Base-by-base conservation (phyloP, 2,888 invertebrate genomes). In the Xestia ashworthii region DNA sequence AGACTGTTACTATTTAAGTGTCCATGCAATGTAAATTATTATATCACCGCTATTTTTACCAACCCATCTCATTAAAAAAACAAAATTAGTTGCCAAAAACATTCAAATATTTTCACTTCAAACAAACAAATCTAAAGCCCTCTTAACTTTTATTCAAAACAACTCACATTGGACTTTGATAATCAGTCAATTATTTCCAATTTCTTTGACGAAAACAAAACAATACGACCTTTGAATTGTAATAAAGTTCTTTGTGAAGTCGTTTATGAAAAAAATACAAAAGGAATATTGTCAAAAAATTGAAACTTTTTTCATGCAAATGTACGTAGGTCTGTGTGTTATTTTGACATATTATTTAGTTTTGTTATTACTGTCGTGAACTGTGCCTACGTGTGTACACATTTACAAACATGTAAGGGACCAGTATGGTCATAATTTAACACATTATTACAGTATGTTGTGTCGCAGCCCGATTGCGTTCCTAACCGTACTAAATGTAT, bases 101-200 rank as follows among this genome's bases (percentile, higher is more conserved):
- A 44, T 44, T 76, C 22, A 16, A 66, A 66, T 46, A 22, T 70
- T 74, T 71, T 46, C 58, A 65, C 55, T 82, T 1, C 0, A 14
- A 44, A 74, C 9, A 60, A 83, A 80, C 19, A 71, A 71, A 16
- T 5, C 38, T 19, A 53, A 48, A 22, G 4, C 38, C 25, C 62
- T 46, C 50, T 58, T 69, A n/a, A 68, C n/a, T 67, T 66, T 62
- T 9, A 41, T 9, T 55, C 14, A 32, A 55, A 74, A 69, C 32
- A 74, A 71, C 22, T 71, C 48, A 41, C 19, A 70, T 80, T 65
- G 53, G 25, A 58, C 38, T 53, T 65, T 60, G 32, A 71, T 73
- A 70, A 74, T 74, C 68, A 84, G 50, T 80, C 71, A 84, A 71
- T 84, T 74, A 75, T 84, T 60, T 65, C 14, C 46, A 68, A 84